Evolutionary conservation across 2,888 invertebrate species (phyloP), one percentile per base, ranked within the genome.

Genomic region (Andrena bucephala): DNA sequence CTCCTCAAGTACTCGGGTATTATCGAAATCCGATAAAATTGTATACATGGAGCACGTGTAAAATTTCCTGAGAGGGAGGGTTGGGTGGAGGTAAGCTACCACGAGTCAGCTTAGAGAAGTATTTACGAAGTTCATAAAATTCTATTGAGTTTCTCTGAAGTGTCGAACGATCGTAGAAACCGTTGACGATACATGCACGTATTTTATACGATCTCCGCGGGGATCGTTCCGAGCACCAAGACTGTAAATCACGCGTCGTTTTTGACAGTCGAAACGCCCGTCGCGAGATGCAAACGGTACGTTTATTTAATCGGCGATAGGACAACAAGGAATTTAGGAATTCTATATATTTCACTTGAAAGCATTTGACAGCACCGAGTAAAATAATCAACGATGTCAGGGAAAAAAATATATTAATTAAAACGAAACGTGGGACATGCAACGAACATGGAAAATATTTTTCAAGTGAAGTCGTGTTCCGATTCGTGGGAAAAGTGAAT

Each of bases 91-190:
- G 10, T 36, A 68, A 54, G 42, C 62, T 68, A 54, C 48, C 50
- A 1, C 52, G 50, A 63, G 68, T 65, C 68, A 50, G 68, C 78
- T 72, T 77, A 72, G 33, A 42, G 57, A 54, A 68, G 62, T 72
- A 68, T 78, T 78, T 78, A 81, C 72, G 66, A 73, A 78, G 59
- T 78, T 68, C 72, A 63, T 81, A 81, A 81, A 81, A 77, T 72
- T 81, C 72, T 81, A 77, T 67, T 50, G 78, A 62, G 57, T 68
- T 77, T 57, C 68, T 57, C 68, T 69, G 73, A 42, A 81, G 63
- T 48, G 62, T 42, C 31, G 70, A 54, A 24, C 48, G 79, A 72
- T 68, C 81, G 33, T 5, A 8, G 48, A 8, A 63, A 76, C 24
- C 36, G 52, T 68, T 70, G 65, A 36, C 36, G 65, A 52, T 24